A percentile compares a stretch with the other conserved stretches of the same genome.
These are phyloP conservation scores for Macrotus californicus DNA, from an alignment of 2,113 vertebrate genomes.

Conservation along the genomic window DNA sequence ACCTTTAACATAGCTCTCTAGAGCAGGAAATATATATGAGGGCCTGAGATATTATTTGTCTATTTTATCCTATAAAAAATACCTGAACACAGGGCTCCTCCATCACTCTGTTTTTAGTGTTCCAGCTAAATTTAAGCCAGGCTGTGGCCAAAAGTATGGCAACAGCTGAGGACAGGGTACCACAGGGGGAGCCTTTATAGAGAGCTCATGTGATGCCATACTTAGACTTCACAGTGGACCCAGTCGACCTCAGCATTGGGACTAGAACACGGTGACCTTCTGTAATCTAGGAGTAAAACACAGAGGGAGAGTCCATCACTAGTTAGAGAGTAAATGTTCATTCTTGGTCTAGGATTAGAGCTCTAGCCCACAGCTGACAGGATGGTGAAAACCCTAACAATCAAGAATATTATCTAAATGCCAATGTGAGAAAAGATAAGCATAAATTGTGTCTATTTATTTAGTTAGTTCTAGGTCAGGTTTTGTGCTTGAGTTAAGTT, in stretches of 20 bases:
- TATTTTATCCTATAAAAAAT: neutral
- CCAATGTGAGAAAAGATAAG: neutral
- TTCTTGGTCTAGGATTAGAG: neutral
- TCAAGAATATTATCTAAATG: neutral
- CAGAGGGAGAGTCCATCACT: neutral
- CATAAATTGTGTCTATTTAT: neutral
- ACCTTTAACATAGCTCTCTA: neutral
- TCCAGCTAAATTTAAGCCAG: neutral
- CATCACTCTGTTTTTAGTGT: neutral
- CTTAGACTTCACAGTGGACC: neutral
- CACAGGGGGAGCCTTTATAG: neutral
- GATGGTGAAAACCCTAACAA: neutral
- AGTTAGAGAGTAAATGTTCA: neutral
- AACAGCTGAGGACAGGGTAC: fast-evolving
- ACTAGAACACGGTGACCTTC: neutral
- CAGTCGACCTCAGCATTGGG: neutral
- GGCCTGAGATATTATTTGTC: neutral
- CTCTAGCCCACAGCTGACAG: neutral
- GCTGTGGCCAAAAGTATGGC: neutral
- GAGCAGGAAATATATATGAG: neutral
- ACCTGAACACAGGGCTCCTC: neutral
- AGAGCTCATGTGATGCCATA: neutral
- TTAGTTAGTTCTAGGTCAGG: slow-evolving; percentile 43
- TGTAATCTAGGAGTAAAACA: neutral
- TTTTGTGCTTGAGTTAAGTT: slow-evolving; percentile 65